Evolutionary conservation across 2,113 vertebrate genomes (phyloP).

Genomic region (Lichenostomus cassidix): DNA sequence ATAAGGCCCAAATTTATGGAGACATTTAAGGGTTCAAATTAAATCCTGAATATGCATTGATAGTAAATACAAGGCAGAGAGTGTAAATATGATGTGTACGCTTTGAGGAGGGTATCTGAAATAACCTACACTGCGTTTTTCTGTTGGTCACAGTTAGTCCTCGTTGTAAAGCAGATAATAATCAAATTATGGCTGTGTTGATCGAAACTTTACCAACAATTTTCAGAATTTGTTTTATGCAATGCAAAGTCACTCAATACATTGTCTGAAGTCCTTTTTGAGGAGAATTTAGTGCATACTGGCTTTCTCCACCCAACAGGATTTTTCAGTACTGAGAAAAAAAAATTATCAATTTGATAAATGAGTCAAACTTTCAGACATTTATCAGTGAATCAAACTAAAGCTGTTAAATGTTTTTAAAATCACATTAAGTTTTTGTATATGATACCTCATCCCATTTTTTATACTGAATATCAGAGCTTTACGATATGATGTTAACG

Average conservation of each 20-base stretch:
- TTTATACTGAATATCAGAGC: background rate
- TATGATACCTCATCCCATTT: background rate
- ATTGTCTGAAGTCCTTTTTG: background rate
- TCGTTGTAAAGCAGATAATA: background rate
- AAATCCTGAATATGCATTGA: background rate
- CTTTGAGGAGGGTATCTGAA: background rate
- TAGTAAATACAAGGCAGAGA: background rate
- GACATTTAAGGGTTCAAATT: background rate
- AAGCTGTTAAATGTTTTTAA: background rate
- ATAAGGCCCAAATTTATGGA: background rate
- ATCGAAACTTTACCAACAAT: background rate
- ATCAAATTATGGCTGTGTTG: background rate
- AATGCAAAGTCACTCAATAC: background rate
- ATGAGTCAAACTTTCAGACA: background rate
- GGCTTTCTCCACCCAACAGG: background rate
- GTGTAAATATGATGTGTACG: background rate
- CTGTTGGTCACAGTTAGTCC: background rate
- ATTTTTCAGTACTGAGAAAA: background rate
- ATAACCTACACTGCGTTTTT: accelerated
- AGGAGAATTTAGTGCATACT: background rate
- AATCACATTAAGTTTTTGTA: background rate
- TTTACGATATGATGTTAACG: background rate
- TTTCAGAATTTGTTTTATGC: background rate
- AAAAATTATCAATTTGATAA: background rate
- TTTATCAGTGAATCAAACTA: background rate